phyloP scores from a whole-genome alignment of 2,113 vertebrate genomes.

The Esox niger region DNA sequence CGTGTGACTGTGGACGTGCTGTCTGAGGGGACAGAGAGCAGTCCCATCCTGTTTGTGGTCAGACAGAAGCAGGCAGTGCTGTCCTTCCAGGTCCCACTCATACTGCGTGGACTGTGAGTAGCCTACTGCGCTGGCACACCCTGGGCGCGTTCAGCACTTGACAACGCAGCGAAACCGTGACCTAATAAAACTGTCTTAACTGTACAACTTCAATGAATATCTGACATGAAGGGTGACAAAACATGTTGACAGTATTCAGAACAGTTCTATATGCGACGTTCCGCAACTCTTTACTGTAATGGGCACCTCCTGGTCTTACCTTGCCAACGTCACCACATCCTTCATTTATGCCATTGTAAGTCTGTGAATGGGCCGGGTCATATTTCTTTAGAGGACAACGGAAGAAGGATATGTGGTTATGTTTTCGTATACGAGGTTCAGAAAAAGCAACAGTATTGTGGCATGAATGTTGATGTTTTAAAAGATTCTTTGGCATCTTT shows the following conservation, averaged over 20 bases:
- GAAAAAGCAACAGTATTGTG: neutral
- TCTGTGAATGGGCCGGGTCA: neutral
- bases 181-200: too few relatives aligned
- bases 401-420: neutral
- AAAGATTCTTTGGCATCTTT: neutral
- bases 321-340: neutral
- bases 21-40: constrained; percentile 70
- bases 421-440: neutral
- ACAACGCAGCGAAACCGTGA: too few relatives aligned
- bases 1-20: constrained; percentile 87
- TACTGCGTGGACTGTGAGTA: constrained; percentile 95
- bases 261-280: neutral
- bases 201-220: too few relatives aligned
- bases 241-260: too few relatives aligned
- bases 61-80: constrained; percentile 94
- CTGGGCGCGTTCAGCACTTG: too few relatives aligned
- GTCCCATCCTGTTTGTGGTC: constrained; percentile 88
- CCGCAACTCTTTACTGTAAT: neutral
- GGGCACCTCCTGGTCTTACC: neutral
- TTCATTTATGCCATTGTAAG: neutral
- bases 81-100: constrained; percentile 95
- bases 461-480: neutral
- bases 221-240: too few relatives aligned
- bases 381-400: neutral
- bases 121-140: neutral